phyloP scores from a whole-genome alignment of 2,888 invertebrate species.

The Aphodius granarius region DNA sequence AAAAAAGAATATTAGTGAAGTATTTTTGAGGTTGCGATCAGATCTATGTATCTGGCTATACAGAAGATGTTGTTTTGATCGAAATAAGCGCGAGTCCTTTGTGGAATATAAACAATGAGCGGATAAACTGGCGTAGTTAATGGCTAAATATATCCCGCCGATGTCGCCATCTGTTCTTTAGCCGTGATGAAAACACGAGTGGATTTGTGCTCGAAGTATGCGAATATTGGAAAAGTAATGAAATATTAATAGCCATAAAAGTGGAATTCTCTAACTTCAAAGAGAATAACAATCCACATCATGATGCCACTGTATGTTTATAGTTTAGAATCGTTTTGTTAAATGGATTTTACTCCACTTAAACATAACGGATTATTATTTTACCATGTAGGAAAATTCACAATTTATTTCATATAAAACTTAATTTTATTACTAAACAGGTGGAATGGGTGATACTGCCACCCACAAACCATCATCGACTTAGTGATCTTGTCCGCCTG shows the following conservation, averaged over 20 bases:
- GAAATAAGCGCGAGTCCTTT: neutral
- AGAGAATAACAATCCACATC: neutral
- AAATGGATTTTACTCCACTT: too few relatives aligned
- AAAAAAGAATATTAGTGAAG: neutral
- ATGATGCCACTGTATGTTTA: neutral
- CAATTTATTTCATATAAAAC: neutral
- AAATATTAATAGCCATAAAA: neutral
- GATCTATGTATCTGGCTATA: neutral
- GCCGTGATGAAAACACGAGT: neutral
- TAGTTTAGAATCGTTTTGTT: too few relatives aligned
- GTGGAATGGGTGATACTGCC: neutral
- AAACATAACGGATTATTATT: neutral
- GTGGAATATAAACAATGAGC: neutral
- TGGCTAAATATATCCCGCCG: neutral
- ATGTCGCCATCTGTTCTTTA: neutral
- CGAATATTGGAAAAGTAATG: neutral
- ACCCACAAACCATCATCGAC: neutral
- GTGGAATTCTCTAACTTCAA: neutral
- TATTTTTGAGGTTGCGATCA: constrained; percentile 18
- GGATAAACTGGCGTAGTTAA: neutral
- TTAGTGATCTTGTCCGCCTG: neutral
- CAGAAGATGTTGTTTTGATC: neutral
- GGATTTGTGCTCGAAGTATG: neutral
- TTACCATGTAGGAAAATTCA: neutral
- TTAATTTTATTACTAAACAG: neutral